A percentile compares a stretch with the other conserved stretches of the same genome.
These are phyloP conservation scores for Ascaphus truei DNA, from an alignment of 2,113 vertebrate species.

Conservation along the genomic window DNA sequence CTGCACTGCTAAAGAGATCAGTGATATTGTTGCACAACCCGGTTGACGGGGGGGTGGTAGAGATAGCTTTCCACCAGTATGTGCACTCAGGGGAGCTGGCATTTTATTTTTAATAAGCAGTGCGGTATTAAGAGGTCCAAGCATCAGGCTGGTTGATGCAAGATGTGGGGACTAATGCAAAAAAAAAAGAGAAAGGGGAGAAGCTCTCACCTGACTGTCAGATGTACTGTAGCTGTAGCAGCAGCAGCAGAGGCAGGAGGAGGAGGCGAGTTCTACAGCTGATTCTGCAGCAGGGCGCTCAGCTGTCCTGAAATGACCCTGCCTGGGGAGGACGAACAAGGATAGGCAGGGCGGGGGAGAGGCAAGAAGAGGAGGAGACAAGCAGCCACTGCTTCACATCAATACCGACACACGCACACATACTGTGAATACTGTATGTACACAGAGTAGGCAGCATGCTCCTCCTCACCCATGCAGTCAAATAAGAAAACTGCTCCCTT, in stretches of 20 bases:
- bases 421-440: too few species aligned
- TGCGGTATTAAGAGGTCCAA: neutral
- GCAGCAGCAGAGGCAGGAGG: neutral
- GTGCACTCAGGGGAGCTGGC: neutral
- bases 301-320: constrained; percentile 32
- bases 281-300: constrained; percentile 30
- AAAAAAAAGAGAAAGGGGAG: neutral
- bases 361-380: neutral
- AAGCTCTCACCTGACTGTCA: constrained; percentile 29
- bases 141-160: neutral
- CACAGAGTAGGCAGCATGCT: neutral
- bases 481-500: neutral
- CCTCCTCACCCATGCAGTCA: neutral
- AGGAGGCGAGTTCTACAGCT: constrained; percentile 20
- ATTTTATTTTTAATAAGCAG: neutral
- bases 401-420: neutral
- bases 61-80: neutral
- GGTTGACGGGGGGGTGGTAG: neutral
- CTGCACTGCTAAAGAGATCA: neutral
- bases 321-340: constrained; percentile 35
- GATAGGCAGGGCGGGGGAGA: constrained; percentile 33
- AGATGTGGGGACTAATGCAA: neutral
- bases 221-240: neutral
- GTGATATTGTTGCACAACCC: neutral
- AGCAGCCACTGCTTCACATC: constrained; percentile 18